These are phyloP conservation scores for Triplophysa bombifrons DNA, from an alignment of 2,797 vertebrate species.

Conservation along the genomic window DNA sequence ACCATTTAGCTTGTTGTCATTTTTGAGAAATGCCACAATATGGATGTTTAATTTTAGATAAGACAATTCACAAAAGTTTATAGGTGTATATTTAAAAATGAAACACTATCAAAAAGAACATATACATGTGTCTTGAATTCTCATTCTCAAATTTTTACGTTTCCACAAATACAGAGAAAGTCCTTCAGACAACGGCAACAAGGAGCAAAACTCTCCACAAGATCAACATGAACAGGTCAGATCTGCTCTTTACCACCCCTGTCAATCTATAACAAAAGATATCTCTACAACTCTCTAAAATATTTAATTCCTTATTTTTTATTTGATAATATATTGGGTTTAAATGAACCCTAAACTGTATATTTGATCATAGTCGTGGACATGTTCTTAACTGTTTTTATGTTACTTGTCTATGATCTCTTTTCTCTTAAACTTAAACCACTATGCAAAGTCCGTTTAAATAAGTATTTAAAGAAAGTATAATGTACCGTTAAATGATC, in stretches of 20 bases:
- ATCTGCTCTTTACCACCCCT: not conserved
- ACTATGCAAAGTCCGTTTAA: not conserved
- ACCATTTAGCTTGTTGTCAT: not conserved
- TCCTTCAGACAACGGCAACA: not conserved
- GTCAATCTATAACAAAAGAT: not conserved
- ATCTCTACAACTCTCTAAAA: not conserved
- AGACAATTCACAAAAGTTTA: no score
- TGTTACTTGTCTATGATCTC: not conserved
- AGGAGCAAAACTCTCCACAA: not conserved
- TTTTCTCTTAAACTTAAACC: not conserved
- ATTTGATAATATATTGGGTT: not conserved
- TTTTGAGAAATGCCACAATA: not conserved
- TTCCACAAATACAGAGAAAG: slow-evolving; percentile 19
- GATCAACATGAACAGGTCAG: slow-evolving; percentile 41
- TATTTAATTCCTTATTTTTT: not conserved
- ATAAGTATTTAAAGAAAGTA: not conserved
- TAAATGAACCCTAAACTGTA: not conserved
- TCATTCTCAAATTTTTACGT: not conserved
- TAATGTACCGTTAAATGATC: not conserved
- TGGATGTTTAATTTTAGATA: no score
- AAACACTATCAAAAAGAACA: not conserved
- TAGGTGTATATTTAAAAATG: not conserved
- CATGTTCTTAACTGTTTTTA: not conserved
- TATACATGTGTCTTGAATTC: not conserved
- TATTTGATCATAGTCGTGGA: not conserved